Evolutionary conservation across 1,140 invertebrate genomes (phyloP).

Genomic region (Rhopalosiphum maidis): DNA sequence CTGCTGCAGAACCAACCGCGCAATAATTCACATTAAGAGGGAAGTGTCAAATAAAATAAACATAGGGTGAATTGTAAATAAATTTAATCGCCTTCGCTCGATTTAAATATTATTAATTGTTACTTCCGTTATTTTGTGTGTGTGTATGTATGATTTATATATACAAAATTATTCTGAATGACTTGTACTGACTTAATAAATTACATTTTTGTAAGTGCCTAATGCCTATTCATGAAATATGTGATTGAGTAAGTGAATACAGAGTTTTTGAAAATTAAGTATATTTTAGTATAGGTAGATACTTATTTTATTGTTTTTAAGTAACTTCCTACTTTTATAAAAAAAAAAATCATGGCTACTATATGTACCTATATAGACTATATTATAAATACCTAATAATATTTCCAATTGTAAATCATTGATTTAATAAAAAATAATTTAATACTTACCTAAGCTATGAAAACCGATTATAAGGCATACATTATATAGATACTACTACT

Average conservation of each 20-base stretch:
- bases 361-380: not conserved
- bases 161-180: not conserved
- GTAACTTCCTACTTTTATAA: not conserved
- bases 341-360: not conserved
- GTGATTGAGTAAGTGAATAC: not conserved
- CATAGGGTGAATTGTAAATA: conserved; percentile 26
- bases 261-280: not conserved
- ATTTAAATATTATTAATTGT: conserved; percentile 39
- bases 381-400: not conserved
- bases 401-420: not conserved
- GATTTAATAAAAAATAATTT: not conserved
- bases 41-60: conserved; percentile 32
- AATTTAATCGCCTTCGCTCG: not conserved
- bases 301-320: conserved; percentile 10
- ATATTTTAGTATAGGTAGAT: not conserved
- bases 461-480: not conserved
- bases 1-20: not conserved
- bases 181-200: not conserved
- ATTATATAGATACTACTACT: too few species aligned
- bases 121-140: not conserved
- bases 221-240: not conserved
- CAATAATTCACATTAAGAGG: conserved; percentile 37
- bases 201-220: not conserved
- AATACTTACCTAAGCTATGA: not conserved
- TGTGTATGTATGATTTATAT: not conserved